Percentiles rank a stretch among this genome's conserved stretches.
Evolutionary conservation across 2,113 vertebrate species (phyloP).

Genomic region (Halichoeres trimaculatus): DNA sequence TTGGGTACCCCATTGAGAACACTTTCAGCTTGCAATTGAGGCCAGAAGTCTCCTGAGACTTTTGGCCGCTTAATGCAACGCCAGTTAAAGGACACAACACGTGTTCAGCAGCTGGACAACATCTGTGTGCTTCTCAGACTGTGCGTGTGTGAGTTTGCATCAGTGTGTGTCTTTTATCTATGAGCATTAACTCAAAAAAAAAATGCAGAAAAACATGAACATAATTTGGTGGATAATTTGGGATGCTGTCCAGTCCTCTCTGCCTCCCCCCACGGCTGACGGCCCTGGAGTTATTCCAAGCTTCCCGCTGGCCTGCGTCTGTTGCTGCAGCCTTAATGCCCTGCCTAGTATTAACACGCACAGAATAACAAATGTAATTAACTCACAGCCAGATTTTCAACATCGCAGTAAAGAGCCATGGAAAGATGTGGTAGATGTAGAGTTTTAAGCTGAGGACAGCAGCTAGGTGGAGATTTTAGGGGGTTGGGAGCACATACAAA

Average conservation of each 20-base stretch:
- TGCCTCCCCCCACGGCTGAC: conserved; percentile 32
- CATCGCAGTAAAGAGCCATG: conserved; percentile 38
- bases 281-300: conserved; percentile 62
- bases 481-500: neutral
- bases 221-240: conserved; percentile 38
- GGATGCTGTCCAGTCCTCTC: conserved; percentile 39
- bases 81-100: conserved; percentile 17
- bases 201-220: conserved; percentile 5
- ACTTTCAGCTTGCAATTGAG: conserved; percentile 40
- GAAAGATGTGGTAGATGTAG: conserved; percentile 1
- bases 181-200: conserved; percentile 2
- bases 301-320: conserved; percentile 62
- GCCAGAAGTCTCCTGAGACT: conserved; percentile 53
- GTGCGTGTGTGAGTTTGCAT: neutral
- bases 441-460: conserved; percentile 34
- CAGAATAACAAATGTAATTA: conserved; percentile 71
- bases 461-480: conserved; percentile 15
- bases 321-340: conserved; percentile 61
- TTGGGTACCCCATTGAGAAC: conserved; percentile 56
- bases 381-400: conserved; percentile 51
- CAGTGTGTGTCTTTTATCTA: conserved; percentile 7
- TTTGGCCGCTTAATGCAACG: neutral
- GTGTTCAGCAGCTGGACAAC: conserved; percentile 30
- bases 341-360: conserved; percentile 57
- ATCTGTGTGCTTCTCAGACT: conserved; percentile 24